Percentiles rank a stretch among this genome's conserved stretches.
These are phyloP conservation scores for Oncorhynchus mykiss DNA, from an alignment of 2,113 vertebrate species.

Conservation along the genomic window DNA sequence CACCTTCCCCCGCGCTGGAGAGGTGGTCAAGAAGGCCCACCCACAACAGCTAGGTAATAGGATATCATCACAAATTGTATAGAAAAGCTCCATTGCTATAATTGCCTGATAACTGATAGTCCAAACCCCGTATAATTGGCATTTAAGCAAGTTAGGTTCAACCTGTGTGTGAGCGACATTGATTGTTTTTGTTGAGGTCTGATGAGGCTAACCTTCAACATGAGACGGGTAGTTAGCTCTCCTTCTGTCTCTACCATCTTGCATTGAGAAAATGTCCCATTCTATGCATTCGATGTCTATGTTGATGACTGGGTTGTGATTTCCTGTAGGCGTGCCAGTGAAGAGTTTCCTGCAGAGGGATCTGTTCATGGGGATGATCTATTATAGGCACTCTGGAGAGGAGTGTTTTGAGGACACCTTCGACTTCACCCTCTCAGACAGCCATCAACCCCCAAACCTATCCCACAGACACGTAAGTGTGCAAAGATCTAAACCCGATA, in stretches of 20 bases:
- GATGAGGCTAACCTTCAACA: neutral
- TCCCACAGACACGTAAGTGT: conserved; percentile 67
- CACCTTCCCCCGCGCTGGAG: conserved; percentile 33
- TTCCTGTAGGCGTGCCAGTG: conserved; percentile 52
- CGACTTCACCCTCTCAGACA: conserved; percentile 72
- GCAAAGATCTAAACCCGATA: neutral
- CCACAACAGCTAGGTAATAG: conserved; percentile 49
- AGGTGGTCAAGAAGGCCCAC: conserved; percentile 60
- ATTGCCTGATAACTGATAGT: too few relatives aligned
- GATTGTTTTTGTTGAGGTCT: neutral
- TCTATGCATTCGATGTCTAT: neutral
- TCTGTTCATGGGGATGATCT: conserved; percentile 72
- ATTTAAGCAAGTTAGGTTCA: neutral
- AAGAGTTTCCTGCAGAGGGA: conserved; percentile 72
- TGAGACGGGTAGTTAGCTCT: neutral
- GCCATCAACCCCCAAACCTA: conserved; percentile 71
- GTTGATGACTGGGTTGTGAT: neutral
- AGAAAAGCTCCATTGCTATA: neutral
- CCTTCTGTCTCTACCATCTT: neutral
- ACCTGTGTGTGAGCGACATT: neutral
- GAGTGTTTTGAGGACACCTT: conserved; percentile 73
- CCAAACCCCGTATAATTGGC: too few relatives aligned
- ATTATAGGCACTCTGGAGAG: conserved; percentile 70
- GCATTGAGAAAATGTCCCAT: neutral
- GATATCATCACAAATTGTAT: neutral